Evolutionary conservation across 2,888 invertebrate genomes (phyloP), one percentile per base, ranked within the genome.

Genomic region (Bhutanitis thaidina): DNA sequence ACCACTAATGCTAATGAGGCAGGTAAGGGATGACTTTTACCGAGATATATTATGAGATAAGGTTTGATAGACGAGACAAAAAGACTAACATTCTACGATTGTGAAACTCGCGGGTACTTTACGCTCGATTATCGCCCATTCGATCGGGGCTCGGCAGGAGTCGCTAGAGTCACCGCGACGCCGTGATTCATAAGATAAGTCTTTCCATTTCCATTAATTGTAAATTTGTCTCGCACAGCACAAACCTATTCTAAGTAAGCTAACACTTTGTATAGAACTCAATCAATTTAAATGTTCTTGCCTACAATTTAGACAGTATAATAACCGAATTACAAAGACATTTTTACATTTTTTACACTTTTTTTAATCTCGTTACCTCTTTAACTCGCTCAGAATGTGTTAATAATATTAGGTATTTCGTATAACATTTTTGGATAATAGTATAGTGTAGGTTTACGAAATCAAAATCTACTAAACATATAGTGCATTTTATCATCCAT

Each of bases 71-170:
- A 44, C 36, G 46, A 46, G 40, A 45, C 51, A 51, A 51, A 51
- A 51, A 46, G 45, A 52, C 30, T n/a, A 46, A 40, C 54, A 37
- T 48, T 54, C 52, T 60, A 59, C 58, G 57, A 58, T 56, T 58
- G 60, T 59, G 60, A 62, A 59, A 64, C 56, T 52, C 7, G 52
- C 41, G 32, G 25, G 29, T 46, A 52, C 53, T 58, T 57, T 55
- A 52, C 46, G 41, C 50, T 51, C 48, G 35, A 43, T 43, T 72
- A 76, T 77, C 74, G 62, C 60, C 62, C 59, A 64, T 71, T 70
- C 63, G 61, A 78, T 77, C 74, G 49, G 63, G 58, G 49, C 60
- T 55, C 55, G 69, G 71, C 71, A 80, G 74, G 76, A 77, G 77
- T 74, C 69, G 65, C 67, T 69, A 80, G 77, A 78, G 79, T 65